Conservation (phyloP, 2,888 invertebrate species). For the Drosophila colorata region DNA sequence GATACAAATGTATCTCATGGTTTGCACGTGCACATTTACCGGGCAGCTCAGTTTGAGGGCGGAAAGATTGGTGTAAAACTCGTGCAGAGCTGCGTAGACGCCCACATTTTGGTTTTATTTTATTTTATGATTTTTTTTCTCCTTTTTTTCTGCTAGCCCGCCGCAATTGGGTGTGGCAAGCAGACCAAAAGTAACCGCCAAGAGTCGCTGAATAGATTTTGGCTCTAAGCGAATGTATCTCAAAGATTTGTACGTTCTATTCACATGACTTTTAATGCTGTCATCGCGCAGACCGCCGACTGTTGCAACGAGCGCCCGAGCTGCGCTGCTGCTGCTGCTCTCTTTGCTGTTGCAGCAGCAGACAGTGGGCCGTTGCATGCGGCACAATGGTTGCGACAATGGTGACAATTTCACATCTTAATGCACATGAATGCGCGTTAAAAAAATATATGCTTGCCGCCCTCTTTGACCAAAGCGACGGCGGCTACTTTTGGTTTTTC, state of each 20-base stretch:
- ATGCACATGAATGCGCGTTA: slow-evolving; percentile 77
- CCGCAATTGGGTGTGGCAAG: slow-evolving; percentile 68
- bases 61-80: slow-evolving; percentile 14
- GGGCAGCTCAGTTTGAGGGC: slow-evolving; percentile 3
- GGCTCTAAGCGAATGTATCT: slow-evolving; percentile 9
- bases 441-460: slow-evolving; percentile 49
- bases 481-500: slow-evolving; percentile 43
- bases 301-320: slow-evolving; percentile 23
- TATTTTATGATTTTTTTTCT: not conserved
- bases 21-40: slow-evolving; percentile 16
- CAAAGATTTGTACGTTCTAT: slow-evolving; percentile 25
- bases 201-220: slow-evolving; percentile 24
- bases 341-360: slow-evolving; percentile 57
- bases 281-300: slow-evolving; percentile 68
- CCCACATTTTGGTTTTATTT: slow-evolving; percentile 33
- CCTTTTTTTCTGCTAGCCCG: slow-evolving; percentile 1
- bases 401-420: slow-evolving; percentile 83
- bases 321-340: slow-evolving; percentile 33
- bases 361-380: slow-evolving; percentile 54
- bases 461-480: slow-evolving; percentile 53
- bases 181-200: slow-evolving; percentile 34
- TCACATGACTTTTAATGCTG: slow-evolving; percentile 68
- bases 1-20: slow-evolving; percentile 12
- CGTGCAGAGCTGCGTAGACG: slow-evolving; percentile 37
- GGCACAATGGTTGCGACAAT: slow-evolving; percentile 67